These are phyloP conservation scores for Plecturocebus donacophilus DNA, from an alignment of 2,113 vertebrate species.

Conservation along the genomic window DNA sequence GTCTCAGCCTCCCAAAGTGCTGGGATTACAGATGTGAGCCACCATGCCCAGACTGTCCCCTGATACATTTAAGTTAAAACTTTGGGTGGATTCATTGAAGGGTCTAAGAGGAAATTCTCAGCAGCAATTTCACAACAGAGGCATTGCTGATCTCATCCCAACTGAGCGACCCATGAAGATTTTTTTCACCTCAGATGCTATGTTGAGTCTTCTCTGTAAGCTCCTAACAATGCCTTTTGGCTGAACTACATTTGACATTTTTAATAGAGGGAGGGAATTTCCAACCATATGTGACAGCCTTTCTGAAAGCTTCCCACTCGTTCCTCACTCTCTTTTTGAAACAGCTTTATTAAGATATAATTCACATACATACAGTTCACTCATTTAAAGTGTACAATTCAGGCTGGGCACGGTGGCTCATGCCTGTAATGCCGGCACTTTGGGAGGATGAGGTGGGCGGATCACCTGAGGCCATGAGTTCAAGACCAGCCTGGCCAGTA, in stretches of 20 bases:
- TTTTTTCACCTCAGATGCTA: neutral
- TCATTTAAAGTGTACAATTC: neutral
- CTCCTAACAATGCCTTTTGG: neutral
- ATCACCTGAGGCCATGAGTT: too few relatives aligned
- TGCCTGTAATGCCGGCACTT: too few relatives aligned
- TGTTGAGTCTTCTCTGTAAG: slow-evolving; percentile 3
- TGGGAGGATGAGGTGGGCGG: too few relatives aligned
- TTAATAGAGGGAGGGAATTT: slow-evolving; percentile 21
- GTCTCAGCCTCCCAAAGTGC: too few relatives aligned
- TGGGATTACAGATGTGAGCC: too few relatives aligned
- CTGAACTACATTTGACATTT: slow-evolving; percentile 25
- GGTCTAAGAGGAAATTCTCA: neutral
- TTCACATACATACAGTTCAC: neutral
- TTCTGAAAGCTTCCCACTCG: neutral
- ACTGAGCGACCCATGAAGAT: neutral
- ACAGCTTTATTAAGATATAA: neutral
- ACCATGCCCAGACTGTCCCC: too few relatives aligned
- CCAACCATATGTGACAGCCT: neutral
- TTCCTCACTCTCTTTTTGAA: neutral
- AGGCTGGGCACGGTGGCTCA: too few relatives aligned
- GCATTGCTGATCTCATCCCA: neutral
- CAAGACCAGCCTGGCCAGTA: too few relatives aligned
- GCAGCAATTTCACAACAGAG: neutral
- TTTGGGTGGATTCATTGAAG: neutral
- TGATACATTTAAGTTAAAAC: slow-evolving; percentile 9